These are phyloP conservation scores for Rhinoderma darwinii DNA, from an alignment of 2,113 vertebrate genomes.

Conservation along the genomic window DNA sequence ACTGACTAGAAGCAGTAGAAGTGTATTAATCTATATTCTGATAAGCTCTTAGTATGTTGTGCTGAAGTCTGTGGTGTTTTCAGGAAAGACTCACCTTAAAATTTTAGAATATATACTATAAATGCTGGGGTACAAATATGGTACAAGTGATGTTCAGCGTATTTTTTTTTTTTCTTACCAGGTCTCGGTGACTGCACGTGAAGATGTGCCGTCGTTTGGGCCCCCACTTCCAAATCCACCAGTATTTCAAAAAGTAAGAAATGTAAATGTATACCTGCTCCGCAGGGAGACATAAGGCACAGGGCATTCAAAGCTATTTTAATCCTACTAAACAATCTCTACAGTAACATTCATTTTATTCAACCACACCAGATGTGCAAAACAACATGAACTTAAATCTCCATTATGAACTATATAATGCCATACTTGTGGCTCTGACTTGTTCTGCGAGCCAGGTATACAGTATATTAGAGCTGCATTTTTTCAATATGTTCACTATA, in stretches of 20 bases:
- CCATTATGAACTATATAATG: neutral
- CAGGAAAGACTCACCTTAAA: neutral
- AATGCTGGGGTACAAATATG: neutral
- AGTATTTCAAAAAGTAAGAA: slow-evolving; percentile 85
- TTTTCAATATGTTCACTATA: neutral
- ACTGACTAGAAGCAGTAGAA: no score
- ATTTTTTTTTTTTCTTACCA: slow-evolving; percentile 59
- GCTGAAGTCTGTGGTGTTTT: neutral
- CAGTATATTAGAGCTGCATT: neutral
- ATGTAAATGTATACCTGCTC: neutral
- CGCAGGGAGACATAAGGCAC: slow-evolving; percentile 3
- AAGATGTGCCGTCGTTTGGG: slow-evolving; percentile 89
- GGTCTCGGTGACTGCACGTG: slow-evolving; percentile 91
- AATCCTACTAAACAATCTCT: slow-evolving; percentile 11
- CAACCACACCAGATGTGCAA: slow-evolving; percentile 28
- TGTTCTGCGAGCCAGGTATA: neutral
- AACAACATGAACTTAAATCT: slow-evolving; percentile 20
- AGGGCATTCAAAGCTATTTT: neutral
- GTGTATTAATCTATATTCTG: neutral
- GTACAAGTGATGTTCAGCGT: neutral
- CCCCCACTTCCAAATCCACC: slow-evolving; percentile 86
- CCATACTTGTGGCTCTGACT: neutral
- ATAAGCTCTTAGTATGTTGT: neutral
- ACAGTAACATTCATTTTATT: slow-evolving; percentile 5
- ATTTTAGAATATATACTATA: neutral